Base-by-base conservation (phyloP, 2,797 vertebrate species). In the Scolopax bukidnonensis region DNA sequence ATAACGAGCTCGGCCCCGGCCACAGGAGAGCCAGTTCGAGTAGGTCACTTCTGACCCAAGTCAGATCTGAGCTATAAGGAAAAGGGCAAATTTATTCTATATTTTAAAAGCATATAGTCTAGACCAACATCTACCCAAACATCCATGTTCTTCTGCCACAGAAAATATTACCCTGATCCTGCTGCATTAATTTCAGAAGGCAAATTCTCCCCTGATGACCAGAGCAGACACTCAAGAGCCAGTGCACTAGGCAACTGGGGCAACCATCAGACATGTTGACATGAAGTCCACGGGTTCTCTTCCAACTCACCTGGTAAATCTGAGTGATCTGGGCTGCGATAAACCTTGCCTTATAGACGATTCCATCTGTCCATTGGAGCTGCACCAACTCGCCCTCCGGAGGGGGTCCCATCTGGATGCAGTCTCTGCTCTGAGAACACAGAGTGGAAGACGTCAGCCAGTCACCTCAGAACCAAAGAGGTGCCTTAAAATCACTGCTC, bases 371-470 rank as follows among this genome's bases (percentile, higher is more conserved):
- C 89, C 98, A 99, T 92, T 98, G 97, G 45, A 99, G 98, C 65
- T 99, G 97, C 56, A 99, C 98, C 50, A 98, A 12, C 96, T 99
- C 99, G 0, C 99, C 99, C 59, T 97, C 98, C 0, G 97, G 97
- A 13, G 99, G 99, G 14, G 99, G 98, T 1, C 99, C 99, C 38
- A 97, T 91, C 18, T 92, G 97, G 65, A 99, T 57, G 73, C 99
- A 99, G 97, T 99, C 99, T 41, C 99, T 98, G 97, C 98, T 99
- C 99, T 99, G 97, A 11, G 79, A 56, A 93, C 75, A 73, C 2
- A 77, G 15, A 71, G 43, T 6, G 19, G 16, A 12, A 59, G 24
- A 70, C 4, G 45, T 70, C 25, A 82, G 87, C 23, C 17, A 65
- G 40, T 24, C 36, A 6, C 78, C 84, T 63, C 64, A 27, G 7